phyloP scores from a whole-genome alignment of 2,797 vertebrate species.

The Sorex maritimensis region DNA sequence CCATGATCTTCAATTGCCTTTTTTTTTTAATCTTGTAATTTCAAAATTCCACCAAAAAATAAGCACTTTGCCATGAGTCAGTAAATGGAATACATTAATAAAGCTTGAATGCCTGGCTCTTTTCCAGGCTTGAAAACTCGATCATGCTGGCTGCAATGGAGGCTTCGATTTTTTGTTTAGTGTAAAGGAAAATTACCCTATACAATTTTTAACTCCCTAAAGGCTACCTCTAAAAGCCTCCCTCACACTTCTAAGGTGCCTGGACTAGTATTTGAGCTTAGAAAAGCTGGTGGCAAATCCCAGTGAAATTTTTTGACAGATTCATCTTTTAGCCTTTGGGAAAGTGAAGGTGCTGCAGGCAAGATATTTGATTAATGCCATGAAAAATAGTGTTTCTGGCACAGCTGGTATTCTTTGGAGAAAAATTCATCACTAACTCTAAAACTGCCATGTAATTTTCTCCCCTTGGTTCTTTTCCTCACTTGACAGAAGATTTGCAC shows the following conservation, averaged over 20 bases:
- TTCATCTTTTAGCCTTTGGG: conserved; percentile 92
- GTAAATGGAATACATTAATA: conserved; percentile 87
- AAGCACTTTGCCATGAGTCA: conserved; percentile 85
- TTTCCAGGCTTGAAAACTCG: conserved; percentile 83
- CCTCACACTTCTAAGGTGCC: conserved; percentile 88
- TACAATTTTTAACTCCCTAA: conserved; percentile 87
- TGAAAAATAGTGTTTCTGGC: conserved; percentile 93
- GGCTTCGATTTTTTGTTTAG: conserved; percentile 85
- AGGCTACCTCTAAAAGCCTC: conserved; percentile 87
- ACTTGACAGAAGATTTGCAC: conserved; percentile 95
- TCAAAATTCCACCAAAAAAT: conserved; percentile 85
- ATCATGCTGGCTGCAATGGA: conserved; percentile 71
- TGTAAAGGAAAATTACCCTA: conserved; percentile 87
- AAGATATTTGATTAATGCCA: conserved; percentile 94
- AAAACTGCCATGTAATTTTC: conserved; percentile 93
- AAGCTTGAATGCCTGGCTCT: conserved; percentile 81
- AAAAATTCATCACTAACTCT: conserved; percentile 94
- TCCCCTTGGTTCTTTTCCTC: conserved; percentile 90
- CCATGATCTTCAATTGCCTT: conserved; percentile 82
- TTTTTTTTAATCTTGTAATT: conserved; percentile 84
- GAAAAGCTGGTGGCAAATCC: conserved; percentile 91
- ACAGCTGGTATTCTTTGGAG: conserved; percentile 94
- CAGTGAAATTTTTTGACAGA: conserved; percentile 92
- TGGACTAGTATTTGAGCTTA: conserved; percentile 86
- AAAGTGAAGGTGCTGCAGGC: conserved; percentile 92